Evolutionary conservation across 2,113 vertebrate genomes (phyloP).

Genomic region (Elaphurus davidianus): DNA sequence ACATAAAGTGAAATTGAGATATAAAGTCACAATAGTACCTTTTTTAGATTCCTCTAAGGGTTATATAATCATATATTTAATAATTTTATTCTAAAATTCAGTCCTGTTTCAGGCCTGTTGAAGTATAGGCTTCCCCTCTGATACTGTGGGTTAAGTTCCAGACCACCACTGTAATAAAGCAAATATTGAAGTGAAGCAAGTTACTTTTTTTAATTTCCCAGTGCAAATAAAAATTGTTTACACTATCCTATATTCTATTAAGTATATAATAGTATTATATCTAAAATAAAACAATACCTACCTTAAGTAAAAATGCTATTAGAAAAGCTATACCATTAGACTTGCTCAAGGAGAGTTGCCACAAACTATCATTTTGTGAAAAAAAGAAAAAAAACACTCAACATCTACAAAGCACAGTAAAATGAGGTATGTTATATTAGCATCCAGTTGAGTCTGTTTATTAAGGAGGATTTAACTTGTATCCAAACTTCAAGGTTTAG

Average conservation of each 20-base stretch:
- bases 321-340: neutral
- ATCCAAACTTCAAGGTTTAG: neutral
- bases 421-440: neutral
- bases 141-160: neutral
- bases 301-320: neutral
- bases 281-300: neutral
- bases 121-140: neutral
- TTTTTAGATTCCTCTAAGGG: neutral
- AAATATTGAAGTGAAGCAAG: neutral
- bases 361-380: neutral
- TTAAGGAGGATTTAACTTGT: neutral
- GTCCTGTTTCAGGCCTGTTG: neutral
- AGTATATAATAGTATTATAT: neutral
- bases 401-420: neutral
- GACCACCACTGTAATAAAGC: neutral
- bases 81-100: constrained; percentile 24
- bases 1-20: neutral
- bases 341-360: neutral
- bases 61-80: neutral
- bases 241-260: neutral
- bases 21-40: neutral
- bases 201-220: neutral
- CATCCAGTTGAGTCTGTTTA: neutral
- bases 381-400: neutral
- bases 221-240: neutral